Percentiles rank a stretch among this genome's conserved stretches.
Evolutionary conservation across 1,140 invertebrate species (phyloP).

Genomic region (Grapholita molesta): DNA sequence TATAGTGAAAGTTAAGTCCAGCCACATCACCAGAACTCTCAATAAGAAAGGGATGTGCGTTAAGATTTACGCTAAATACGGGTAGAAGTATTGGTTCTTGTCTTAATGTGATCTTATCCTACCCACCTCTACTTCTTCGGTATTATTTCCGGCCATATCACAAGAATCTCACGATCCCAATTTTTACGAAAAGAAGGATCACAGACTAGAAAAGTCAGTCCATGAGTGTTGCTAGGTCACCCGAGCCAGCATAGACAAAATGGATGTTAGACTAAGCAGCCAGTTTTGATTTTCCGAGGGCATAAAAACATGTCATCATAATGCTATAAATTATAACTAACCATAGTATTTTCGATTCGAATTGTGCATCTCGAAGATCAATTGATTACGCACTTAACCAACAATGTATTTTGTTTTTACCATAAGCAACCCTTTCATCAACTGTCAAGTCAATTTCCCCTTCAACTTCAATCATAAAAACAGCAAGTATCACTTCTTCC

Average conservation of each 20-base stretch:
- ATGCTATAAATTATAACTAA: too few species aligned
- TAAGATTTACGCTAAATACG: conserved; percentile 21
- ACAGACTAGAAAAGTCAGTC: conserved; percentile 33
- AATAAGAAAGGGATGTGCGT: conserved; percentile 32
- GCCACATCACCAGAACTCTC: conserved; percentile 66
- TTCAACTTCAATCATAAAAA: conserved; percentile 5
- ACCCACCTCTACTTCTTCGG: conserved; percentile 74
- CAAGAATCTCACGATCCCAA: conserved; percentile 54
- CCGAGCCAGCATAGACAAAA: not conserved
- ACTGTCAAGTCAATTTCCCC: conserved; percentile 10
- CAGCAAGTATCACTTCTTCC: not conserved
- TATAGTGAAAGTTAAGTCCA: conserved; percentile 65
- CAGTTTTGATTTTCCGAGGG: too few species aligned
- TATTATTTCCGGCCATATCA: conserved; percentile 75
- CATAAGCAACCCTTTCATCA: not conserved
- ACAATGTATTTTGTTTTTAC: too few species aligned
- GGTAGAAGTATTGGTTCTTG: conserved; percentile 33
- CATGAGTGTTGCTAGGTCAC: conserved; percentile 42
- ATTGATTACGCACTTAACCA: too few species aligned
- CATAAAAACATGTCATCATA: too few species aligned
- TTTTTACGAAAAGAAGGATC: conserved; percentile 57
- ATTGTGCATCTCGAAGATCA: too few species aligned
- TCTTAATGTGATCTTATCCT: conserved; percentile 29
- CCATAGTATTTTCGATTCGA: too few species aligned
- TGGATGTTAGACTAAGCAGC: not conserved